Conservation (phyloP, 92 coral and sea anemone species). For the Scolanthus callimorphus region DNA sequence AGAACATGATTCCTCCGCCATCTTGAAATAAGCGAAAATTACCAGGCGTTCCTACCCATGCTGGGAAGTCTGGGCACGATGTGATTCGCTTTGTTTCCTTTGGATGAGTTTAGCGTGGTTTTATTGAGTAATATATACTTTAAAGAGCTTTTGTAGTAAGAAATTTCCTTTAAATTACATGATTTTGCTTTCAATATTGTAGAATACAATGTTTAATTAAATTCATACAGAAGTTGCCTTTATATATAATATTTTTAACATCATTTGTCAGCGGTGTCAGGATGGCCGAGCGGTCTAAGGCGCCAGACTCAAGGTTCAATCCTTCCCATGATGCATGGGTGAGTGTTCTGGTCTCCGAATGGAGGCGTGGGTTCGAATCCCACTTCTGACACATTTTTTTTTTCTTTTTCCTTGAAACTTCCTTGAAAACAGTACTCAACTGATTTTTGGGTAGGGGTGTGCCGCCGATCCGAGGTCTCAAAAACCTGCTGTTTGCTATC, state of each 20-base stretch:
- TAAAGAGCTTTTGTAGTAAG: no score
- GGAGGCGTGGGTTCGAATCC: slow-evolving; percentile 99
- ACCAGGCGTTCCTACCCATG: slow-evolving; percentile 14
- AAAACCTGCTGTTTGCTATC: no score
- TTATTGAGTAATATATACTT: no score
- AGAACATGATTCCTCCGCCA: slow-evolving; percentile 2
- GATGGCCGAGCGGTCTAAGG: slow-evolving; percentile 99
- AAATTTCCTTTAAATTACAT: no score
- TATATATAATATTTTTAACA: background rate
- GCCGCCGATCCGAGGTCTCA: no score
- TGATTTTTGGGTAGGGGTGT: no score
- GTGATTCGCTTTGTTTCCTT: background rate
- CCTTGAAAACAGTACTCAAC: no score
- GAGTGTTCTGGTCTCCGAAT: slow-evolving; percentile 99
- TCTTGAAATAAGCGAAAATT: slow-evolving; percentile 3
- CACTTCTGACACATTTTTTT: slow-evolving; percentile 94
- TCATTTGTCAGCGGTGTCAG: slow-evolving; percentile 56
- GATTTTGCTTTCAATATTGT: no score
- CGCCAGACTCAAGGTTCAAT: slow-evolving; percentile 98
- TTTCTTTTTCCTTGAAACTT: no score
- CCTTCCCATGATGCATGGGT: slow-evolving; percentile 83
- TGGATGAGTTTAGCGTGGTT: no score
- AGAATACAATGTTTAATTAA: no score
- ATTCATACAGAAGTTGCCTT: no score
- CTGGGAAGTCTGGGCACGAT: slow-evolving; percentile 10